Base-by-base conservation (phyloP, 2,797 vertebrate species). In the Acanthopagrus latus region DNA sequence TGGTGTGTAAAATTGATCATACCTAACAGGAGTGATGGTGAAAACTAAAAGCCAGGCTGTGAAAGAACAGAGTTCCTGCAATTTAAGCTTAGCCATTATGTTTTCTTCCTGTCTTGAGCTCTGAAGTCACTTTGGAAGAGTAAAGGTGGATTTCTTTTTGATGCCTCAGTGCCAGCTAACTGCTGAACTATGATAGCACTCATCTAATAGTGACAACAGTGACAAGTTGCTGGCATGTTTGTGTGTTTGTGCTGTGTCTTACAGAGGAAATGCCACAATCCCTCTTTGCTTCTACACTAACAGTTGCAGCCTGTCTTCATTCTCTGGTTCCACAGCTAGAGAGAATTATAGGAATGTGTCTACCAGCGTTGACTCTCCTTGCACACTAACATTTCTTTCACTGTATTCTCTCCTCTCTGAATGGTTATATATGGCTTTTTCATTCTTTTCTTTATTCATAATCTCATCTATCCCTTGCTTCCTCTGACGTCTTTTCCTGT, bases 171-270 rank as follows among this genome's bases (percentile, higher is more conserved):
- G 63, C 67, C 73, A 75, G 48, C 66, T 87, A 77, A 76, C 81
- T 23, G 52, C 74, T 81, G 74, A 70, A 69, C 78, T 43, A 8
- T 23, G 70, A 75, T 56, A 74, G 52, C 17, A 4, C 23, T 64
- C 50, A 71, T 83, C 54, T 71, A 60, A 84, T 74, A 76, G 67
- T 83, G 81, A 89, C 83, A 66, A 73, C 43, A 43, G 82, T 25
- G 73, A 71, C 50, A 74, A 50, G 59, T 46, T 60, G 12, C 25
- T 16, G 52, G 77, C 77, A 62, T 87, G 83, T 78, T 27, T 59
- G 65, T 60, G 76, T 82, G 55, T 74, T 81, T 84, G 93, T 72
- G 55, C 81, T 81, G 77, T 57, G 54, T 83, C 17, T 48, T 71
- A 55, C 69, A 44, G 76, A 64, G 68, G 56, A 67, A 71, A 72